Base-by-base conservation (phyloP, 2,888 invertebrate genomes). In the Conus canariensis region DNA sequence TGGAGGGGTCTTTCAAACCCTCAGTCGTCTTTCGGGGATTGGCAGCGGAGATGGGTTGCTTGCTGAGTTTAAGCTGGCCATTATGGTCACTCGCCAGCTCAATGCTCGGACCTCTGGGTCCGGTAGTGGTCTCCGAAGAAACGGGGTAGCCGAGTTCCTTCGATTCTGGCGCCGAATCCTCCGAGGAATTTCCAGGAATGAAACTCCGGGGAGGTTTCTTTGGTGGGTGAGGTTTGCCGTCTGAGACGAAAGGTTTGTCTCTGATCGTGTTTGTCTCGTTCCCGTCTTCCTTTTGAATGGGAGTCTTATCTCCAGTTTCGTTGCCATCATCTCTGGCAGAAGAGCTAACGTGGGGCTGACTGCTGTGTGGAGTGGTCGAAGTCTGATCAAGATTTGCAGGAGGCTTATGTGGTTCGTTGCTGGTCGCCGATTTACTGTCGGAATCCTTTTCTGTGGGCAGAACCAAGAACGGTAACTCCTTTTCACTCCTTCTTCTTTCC, bases 401-500 rank as follows among this genome's bases (percentile, higher is more conserved):
- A 8, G 8, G 30, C 25, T 30, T 6, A 19, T 22, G 82, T 6
- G 19, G 22, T 25, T 56, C 56, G 14, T 83, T 1, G 2, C 16
- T 58, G 19, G 22, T 83, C 8, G 7, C n/a, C 8, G 25, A 2
- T 19, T 80, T 25, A 45, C 80, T 80, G 9, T 9, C 30, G 45
- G 82, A 19, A 19, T 19, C 19, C 10, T 45, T 30, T 56, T 83
- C 82, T 56, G 82, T 22, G 14, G 59, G 58, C n/a, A n/a, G 60
- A 58, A 22, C 59, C 85, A 85, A 10, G 14, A 59, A 85, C 6
- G 82, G 45, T n/a, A 59, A n/a, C n/a, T 85, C 85, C 2, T 85
- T 85, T 25, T 85, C 85, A 45, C 85, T 85, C n/a, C 85, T 59
- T 12, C 59, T 85, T 14, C 85, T 22, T 22, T 25, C 85, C n/a